phyloP scores from a whole-genome alignment of 2,888 invertebrate species.

The Homarus gammarus region DNA sequence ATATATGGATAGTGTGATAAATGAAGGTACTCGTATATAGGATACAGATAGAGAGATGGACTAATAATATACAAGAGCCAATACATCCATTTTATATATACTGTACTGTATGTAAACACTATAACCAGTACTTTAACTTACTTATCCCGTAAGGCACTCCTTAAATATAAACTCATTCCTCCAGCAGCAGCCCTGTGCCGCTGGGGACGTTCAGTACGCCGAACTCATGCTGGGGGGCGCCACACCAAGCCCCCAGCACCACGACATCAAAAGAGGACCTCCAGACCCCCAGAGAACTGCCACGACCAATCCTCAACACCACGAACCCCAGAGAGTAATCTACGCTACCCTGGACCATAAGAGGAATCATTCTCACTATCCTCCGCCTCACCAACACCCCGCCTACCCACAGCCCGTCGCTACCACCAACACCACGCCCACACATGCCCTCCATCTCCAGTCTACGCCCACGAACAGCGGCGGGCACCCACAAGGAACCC shows the following conservation, averaged over 20 bases:
- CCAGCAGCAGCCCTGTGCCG: constrained; percentile 4
- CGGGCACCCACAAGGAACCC: background rate
- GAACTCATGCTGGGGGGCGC: constrained; percentile 14
- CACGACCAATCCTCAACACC: background rate
- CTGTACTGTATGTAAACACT: too few relatives aligned
- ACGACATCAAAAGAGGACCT: background rate
- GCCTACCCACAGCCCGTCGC: background rate
- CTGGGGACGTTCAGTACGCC: constrained; percentile 33
- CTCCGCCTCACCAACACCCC: background rate
- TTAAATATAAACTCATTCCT: too few relatives aligned
- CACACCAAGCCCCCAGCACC: constrained; percentile 14
- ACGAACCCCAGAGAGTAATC: background rate
- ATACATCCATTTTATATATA: too few relatives aligned
- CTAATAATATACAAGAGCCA: too few relatives aligned
- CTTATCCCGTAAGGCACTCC: too few relatives aligned
- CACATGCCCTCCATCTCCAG: constrained; percentile 4
- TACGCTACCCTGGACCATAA: constrained; percentile 51
- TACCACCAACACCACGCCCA: background rate
- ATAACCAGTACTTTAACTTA: too few relatives aligned
- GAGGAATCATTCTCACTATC: background rate
- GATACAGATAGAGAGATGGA: too few relatives aligned
- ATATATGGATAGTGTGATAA: too few relatives aligned
- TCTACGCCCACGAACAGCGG: constrained; percentile 1
- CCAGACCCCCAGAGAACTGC: background rate
- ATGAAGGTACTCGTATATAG: too few relatives aligned